Evolutionary conservation across 2,888 invertebrate genomes (phyloP).

Genomic region (Tachina grossa): DNA sequence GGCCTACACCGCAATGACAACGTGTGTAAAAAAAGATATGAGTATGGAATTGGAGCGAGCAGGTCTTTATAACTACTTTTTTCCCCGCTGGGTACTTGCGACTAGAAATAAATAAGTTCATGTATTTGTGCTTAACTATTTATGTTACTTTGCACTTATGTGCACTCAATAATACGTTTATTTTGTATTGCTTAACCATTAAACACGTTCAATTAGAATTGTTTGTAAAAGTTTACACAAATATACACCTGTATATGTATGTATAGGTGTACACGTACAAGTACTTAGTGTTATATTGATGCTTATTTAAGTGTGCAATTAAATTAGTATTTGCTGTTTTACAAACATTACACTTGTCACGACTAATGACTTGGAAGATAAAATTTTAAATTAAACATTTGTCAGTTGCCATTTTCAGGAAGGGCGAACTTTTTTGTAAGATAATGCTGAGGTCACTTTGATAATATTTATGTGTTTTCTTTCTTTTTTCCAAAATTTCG

Average conservation of each 20-base stretch:
- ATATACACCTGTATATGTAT: neutral
- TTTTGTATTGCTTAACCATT: constrained; percentile 32
- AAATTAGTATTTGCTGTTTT: neutral
- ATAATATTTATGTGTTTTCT: too few relatives aligned
- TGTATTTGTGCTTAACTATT: too few relatives aligned
- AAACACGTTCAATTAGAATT: constrained; percentile 38
- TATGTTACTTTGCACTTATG: neutral
- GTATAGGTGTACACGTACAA: too few relatives aligned
- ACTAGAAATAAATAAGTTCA: too few relatives aligned
- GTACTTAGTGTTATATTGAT: neutral
- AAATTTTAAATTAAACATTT: neutral
- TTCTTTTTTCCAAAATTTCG: too few relatives aligned
- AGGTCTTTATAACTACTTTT: too few relatives aligned
- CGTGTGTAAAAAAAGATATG: too few relatives aligned
- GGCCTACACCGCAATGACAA: too few relatives aligned
- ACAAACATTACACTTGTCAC: constrained; percentile 7
- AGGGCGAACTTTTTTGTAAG: neutral
- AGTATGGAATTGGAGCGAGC: too few relatives aligned
- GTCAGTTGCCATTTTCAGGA: neutral
- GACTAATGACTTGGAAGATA: neutral
- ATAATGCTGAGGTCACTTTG: too few relatives aligned
- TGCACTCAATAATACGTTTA: neutral
- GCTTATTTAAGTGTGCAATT: neutral
- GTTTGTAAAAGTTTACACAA: neutral
- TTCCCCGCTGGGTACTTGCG: too few relatives aligned